phyloP scores from a whole-genome alignment of 2,888 invertebrate genomes.

The Hydroisotoma schaefferi region DNA sequence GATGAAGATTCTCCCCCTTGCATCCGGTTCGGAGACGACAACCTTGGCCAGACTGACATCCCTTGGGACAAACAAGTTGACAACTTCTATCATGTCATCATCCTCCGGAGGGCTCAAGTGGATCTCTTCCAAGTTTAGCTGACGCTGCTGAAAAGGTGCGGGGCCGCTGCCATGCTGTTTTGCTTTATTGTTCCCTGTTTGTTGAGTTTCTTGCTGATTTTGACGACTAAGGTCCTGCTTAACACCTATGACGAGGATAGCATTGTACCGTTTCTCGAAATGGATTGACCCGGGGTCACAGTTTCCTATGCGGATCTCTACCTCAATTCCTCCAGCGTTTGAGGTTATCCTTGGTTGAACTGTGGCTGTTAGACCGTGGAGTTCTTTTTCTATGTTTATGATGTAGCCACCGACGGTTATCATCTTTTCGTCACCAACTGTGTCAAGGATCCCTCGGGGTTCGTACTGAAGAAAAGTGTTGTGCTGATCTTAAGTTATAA shows the following conservation, averaged over 20 bases:
- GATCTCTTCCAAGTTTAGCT: too few species aligned
- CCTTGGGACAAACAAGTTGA: constrained; percentile 28
- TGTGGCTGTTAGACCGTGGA: constrained; percentile 3
- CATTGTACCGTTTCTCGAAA: constrained; percentile 23
- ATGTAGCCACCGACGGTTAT: constrained; percentile 28
- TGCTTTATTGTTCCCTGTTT: background rate
- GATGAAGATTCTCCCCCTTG: constrained; percentile 16
- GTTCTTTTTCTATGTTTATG: constrained; percentile 12
- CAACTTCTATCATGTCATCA: constrained; percentile 18
- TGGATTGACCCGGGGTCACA: constrained; percentile 19
- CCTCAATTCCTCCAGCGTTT: constrained; percentile 16
- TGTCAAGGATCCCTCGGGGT: too few species aligned
- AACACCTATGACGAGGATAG: constrained; percentile 22
- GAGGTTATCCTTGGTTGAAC: constrained; percentile 17
- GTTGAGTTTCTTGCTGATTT: background rate
- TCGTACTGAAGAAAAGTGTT: too few species aligned
- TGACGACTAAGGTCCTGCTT: background rate
- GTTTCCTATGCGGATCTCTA: constrained; percentile 18
- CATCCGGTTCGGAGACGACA: constrained; percentile 17
- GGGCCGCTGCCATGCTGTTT: too few species aligned
- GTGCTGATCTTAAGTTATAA: too few species aligned
- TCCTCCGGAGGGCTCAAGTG: too few species aligned
- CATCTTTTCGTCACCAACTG: constrained; percentile 16
- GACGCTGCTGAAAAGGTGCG: too few species aligned
- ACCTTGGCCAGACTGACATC: constrained; percentile 5